These are phyloP conservation scores for Drosophila tristis DNA, from an alignment of 1,140 invertebrate genomes.

Conservation along the genomic window DNA sequence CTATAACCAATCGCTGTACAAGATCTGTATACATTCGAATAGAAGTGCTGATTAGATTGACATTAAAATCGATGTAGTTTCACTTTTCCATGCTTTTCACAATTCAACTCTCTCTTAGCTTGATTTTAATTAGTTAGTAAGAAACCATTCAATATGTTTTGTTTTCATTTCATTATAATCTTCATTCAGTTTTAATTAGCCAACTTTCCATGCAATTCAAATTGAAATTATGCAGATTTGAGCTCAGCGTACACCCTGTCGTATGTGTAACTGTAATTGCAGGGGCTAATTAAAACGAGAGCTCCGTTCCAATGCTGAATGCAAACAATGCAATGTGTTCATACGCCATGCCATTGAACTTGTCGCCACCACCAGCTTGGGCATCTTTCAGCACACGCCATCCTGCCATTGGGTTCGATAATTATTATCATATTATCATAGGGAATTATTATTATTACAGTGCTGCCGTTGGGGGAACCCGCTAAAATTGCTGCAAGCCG, in stretches of 20 bases:
- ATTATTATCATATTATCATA: slow-evolving; percentile 17
- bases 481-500: not conserved
- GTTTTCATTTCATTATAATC: not conserved
- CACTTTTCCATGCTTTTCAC: too few species aligned
- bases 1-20: too few species aligned
- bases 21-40: too few species aligned
- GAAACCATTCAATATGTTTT: too few species aligned
- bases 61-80: too few species aligned
- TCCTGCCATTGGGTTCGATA: slow-evolving; percentile 26
- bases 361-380: slow-evolving; percentile 48
- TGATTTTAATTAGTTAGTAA: too few species aligned
- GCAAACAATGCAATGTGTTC: slow-evolving; percentile 67
- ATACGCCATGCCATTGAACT: slow-evolving; percentile 68
- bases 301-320: slow-evolving; percentile 32
- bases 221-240: slow-evolving; percentile 62
- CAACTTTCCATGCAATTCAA: slow-evolving; percentile 60
- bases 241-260: slow-evolving; percentile 34
- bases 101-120: too few species aligned
- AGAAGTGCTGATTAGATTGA: too few species aligned
- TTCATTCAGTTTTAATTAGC: slow-evolving; percentile 53
- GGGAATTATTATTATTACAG: slow-evolving; percentile 16
- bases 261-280: slow-evolving; percentile 70
- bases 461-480: slow-evolving; percentile 18
- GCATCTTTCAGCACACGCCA: slow-evolving; percentile 31
- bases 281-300: slow-evolving; percentile 62